Evolutionary conservation across 1,140 invertebrate species (phyloP), one percentile per base, ranked within the genome.

Genomic region (Harpegnathos saltator): DNA sequence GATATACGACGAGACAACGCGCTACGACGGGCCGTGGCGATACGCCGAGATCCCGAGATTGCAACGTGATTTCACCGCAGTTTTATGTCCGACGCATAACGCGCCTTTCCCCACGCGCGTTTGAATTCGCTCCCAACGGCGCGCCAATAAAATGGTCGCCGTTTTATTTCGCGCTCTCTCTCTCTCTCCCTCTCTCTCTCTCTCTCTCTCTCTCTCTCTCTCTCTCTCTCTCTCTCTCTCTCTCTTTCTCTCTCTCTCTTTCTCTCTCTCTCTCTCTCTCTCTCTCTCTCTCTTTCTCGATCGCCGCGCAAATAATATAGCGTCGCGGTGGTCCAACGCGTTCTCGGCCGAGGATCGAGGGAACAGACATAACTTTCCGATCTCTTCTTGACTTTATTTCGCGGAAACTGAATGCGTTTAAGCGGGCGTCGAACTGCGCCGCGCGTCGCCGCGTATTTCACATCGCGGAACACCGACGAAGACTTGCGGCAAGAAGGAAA

Each of bases 401-500:
- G 22, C 62, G 74, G 3, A 5, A 26, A 19, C 50, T 11, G 38
- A 68, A 56, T n/a, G 17, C 22, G 24, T 78, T 78, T 69, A 44
- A 29, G 74, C 62, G 56, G 66, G 66, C 19, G 62, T 4, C 61
- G 74, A 68, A 78, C 62, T 68, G 68, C 56, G 4, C 29, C 29
- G 14, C 54, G 38, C 15, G n/a, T 11, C 17, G 56, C 33, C 9
- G 26, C 26, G 15, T 33, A 33, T 52, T n/a, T 14, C 3, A 33
- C n/a, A 26, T 24, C 58, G 19, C n/a, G n/a, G n/a, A n/a, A n/a
- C n/a, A n/a, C n/a, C n/a, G 14, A 26, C 3, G 17, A 50, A 62
- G 29, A 74, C 29, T 56, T 33, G 75, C 75, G 52, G 22, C 63
- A 58, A 78, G 7, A 69, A 22, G 52, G 63, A 78, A 78, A 69